phyloP scores from a whole-genome alignment of 1,140 invertebrate genomes.

The Matsumurasca onukii region DNA sequence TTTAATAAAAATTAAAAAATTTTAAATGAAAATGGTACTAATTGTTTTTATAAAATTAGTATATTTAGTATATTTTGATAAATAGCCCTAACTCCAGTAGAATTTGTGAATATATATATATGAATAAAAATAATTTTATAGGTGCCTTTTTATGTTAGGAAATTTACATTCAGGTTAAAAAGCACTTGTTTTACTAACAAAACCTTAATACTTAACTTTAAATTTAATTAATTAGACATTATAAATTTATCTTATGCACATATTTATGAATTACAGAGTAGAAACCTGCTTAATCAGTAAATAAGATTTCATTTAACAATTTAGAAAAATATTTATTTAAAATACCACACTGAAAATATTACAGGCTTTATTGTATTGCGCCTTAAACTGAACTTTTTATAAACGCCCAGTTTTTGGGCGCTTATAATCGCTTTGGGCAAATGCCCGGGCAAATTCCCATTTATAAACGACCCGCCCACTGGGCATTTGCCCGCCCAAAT shows the following conservation, averaged over 20 bases:
- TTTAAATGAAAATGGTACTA: neutral
- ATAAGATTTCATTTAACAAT: too few species aligned
- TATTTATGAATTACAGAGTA: conserved; percentile 5
- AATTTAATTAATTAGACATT: too few species aligned
- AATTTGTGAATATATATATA: neutral
- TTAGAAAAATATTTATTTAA: neutral
- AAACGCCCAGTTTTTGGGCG: too few species aligned
- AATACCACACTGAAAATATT: conserved; percentile 4
- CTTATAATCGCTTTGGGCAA: too few species aligned
- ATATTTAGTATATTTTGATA: conserved; percentile 6
- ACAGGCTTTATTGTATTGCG: neutral
- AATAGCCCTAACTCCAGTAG: conserved; percentile 3
- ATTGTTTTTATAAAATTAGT: conserved; percentile 3
- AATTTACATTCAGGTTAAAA: too few species aligned
- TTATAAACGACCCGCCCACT: too few species aligned
- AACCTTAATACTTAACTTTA: too few species aligned
- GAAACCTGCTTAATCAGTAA: too few species aligned
- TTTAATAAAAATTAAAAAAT: conserved; percentile 4
- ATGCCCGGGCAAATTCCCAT: too few species aligned
- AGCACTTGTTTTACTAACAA: too few species aligned
- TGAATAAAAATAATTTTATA: neutral
- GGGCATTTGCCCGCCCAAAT: too few species aligned
- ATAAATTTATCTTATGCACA: conserved; percentile 4
- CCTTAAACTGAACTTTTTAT: neutral
- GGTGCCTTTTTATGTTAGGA: conserved; percentile 3